phyloP scores from a whole-genome alignment of 2,888 invertebrate species.

The Silvanus unidentatus region DNA sequence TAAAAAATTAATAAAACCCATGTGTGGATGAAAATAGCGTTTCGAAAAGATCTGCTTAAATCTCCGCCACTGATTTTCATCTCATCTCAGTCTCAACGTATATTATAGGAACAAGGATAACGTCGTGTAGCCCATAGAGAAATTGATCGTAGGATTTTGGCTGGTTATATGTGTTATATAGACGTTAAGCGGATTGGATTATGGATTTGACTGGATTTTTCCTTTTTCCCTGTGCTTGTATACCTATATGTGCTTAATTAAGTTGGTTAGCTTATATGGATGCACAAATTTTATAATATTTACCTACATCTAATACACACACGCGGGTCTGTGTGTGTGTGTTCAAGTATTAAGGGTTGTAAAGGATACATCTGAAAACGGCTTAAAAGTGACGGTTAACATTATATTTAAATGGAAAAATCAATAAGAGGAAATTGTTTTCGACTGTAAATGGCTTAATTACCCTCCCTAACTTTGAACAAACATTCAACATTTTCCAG shows the following conservation, averaged over 20 bases:
- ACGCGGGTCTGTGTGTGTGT: not conserved
- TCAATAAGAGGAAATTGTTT: no score
- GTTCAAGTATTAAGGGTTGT: no score
- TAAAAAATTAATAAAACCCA: no score
- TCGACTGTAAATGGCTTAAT: no score
- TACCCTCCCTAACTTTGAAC: no score
- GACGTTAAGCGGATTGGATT: conserved; percentile 31
- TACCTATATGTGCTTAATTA: conserved; percentile 28
- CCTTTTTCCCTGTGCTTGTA: conserved; percentile 26
- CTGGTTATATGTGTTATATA: conserved; percentile 24
- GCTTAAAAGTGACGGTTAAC: no score
- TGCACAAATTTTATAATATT: conserved; percentile 12
- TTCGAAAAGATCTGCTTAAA: not conserved
- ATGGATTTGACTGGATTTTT: conserved; percentile 31
- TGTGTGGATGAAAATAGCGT: no score
- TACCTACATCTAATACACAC: conserved; percentile 1
- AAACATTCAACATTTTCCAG: no score
- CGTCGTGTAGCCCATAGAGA: conserved; percentile 39
- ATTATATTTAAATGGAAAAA: no score
- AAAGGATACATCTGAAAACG: no score
- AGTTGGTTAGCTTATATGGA: conserved; percentile 24
- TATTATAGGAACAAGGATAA: conserved; percentile 36
- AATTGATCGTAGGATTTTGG: conserved; percentile 38
- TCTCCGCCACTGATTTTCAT: conserved; percentile 8
- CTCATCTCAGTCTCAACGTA: conserved; percentile 24